Conservation (phyloP, 2,797 vertebrate species). For the Phalanger gymnotis region DNA sequence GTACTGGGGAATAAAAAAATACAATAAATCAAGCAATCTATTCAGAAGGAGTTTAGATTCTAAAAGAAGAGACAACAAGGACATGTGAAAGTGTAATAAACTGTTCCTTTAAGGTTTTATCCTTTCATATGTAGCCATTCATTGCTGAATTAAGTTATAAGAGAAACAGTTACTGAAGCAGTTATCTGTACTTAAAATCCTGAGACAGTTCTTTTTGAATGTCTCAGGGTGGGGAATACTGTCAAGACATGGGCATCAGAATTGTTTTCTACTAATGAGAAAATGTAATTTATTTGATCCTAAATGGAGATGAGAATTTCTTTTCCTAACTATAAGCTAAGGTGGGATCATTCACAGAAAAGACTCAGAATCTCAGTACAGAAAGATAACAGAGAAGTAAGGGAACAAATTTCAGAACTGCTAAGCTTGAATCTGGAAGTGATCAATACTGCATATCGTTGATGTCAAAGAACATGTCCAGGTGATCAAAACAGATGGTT, state of each 20-base stretch:
- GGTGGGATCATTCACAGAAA: neutral
- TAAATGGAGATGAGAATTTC: neutral
- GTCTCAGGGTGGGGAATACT: neutral
- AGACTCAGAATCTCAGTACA: neutral
- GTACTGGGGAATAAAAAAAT: neutral
- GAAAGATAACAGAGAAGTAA: neutral
- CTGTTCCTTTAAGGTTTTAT: neutral
- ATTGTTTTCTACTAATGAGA: neutral
- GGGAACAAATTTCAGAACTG: neutral
- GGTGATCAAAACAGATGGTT: neutral
- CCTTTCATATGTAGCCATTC: neutral
- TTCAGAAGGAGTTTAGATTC: neutral
- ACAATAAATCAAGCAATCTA: neutral
- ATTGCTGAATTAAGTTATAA: neutral
- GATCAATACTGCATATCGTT: neutral
- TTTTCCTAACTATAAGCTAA: neutral
- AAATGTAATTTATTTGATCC: neutral
- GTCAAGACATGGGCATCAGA: neutral
- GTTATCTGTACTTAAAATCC: neutral
- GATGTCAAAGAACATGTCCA: neutral
- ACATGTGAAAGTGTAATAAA: neutral
- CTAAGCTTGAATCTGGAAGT: neutral
- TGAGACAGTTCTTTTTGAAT: neutral
- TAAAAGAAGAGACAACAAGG: neutral
- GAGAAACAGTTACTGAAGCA: neutral